phyloP scores from a whole-genome alignment of 2,888 invertebrate genomes.

The Seira ritae region DNA sequence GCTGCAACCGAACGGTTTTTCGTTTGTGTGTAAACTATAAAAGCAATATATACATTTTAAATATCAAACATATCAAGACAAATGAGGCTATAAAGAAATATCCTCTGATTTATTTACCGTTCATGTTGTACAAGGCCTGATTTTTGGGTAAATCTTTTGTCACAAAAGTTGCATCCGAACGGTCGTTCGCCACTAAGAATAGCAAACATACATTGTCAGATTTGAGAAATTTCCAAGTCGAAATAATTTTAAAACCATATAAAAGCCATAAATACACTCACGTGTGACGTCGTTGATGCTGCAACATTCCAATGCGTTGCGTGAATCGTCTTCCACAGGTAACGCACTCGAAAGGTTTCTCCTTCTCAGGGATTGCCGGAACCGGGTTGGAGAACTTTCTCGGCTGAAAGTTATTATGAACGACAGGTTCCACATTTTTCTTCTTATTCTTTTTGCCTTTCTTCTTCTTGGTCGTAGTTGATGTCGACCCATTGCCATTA shows the following conservation, averaged over 20 bases:
- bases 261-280: conserved; percentile 3
- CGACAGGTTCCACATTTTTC: conserved; percentile 28
- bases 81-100: neutral
- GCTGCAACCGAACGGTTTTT: conserved; percentile 52
- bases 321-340: conserved; percentile 49
- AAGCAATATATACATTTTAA: too few species aligned
- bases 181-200: conserved; percentile 53
- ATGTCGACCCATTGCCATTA: conserved; percentile 24
- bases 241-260: neutral
- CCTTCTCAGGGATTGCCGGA: conserved; percentile 29
- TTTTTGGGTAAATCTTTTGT: conserved; percentile 62
- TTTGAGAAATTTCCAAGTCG: too few species aligned
- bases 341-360: conserved; percentile 47
- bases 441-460: neutral
- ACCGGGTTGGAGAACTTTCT: neutral
- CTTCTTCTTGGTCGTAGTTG: neutral
- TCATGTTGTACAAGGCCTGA: conserved; percentile 63
- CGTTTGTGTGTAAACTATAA: conserved; percentile 43
- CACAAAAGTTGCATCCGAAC: conserved; percentile 52
- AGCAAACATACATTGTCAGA: neutral
- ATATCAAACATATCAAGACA: too few species aligned
- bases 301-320: conserved; percentile 48
- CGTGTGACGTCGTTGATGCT: conserved; percentile 55
- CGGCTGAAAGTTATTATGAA: conserved; percentile 1
- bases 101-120: conserved; percentile 36